Conservation (phyloP, 2,888 invertebrate species). For the Ichneumoninae sp. region DNA sequence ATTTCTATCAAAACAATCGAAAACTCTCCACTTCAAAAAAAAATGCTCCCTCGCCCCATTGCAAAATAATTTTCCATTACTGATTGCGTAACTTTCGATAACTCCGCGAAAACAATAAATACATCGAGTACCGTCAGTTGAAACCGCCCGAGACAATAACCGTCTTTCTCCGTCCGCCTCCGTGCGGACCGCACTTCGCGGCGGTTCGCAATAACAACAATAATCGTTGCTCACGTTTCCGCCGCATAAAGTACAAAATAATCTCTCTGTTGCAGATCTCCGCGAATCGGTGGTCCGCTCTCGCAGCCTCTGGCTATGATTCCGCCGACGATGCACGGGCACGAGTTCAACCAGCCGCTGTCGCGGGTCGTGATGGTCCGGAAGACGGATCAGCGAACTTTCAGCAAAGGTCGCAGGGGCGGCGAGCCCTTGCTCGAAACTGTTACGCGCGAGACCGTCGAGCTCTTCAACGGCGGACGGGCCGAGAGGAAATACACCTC, state of each 20-base stretch:
- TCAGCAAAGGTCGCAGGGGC: slow-evolving; percentile 86
- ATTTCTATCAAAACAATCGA: neutral
- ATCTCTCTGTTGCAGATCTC: slow-evolving; percentile 77
- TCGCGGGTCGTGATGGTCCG: slow-evolving; percentile 89
- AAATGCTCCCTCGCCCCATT: slow-evolving; percentile 1
- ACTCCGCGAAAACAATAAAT: slow-evolving; percentile 31
- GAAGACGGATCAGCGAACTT: slow-evolving; percentile 88
- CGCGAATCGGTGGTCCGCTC: slow-evolving; percentile 82
- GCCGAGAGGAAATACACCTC: slow-evolving; percentile 88
- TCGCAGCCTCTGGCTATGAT: slow-evolving; percentile 83
- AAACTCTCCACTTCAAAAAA: neutral
- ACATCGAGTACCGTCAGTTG: slow-evolving; percentile 10
- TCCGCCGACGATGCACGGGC: slow-evolving; percentile 83
- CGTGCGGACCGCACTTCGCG: neutral
- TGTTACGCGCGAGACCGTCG: slow-evolving; percentile 88
- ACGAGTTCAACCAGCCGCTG: slow-evolving; percentile 84
- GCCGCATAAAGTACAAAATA: slow-evolving; percentile 34
- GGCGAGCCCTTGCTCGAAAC: slow-evolving; percentile 88
- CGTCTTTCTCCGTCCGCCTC: slow-evolving; percentile 24
- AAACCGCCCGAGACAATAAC: slow-evolving; percentile 6
- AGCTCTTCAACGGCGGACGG: slow-evolving; percentile 88
- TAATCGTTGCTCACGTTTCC: slow-evolving; percentile 26
- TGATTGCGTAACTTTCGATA: slow-evolving; percentile 19
- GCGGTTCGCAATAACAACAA: slow-evolving; percentile 4
- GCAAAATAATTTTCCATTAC: slow-evolving; percentile 24